A percentile compares a stretch with the other conserved stretches of the same genome.
Conservation (phyloP, 2,113 vertebrate genomes). For the Panthera tigris region DNA sequence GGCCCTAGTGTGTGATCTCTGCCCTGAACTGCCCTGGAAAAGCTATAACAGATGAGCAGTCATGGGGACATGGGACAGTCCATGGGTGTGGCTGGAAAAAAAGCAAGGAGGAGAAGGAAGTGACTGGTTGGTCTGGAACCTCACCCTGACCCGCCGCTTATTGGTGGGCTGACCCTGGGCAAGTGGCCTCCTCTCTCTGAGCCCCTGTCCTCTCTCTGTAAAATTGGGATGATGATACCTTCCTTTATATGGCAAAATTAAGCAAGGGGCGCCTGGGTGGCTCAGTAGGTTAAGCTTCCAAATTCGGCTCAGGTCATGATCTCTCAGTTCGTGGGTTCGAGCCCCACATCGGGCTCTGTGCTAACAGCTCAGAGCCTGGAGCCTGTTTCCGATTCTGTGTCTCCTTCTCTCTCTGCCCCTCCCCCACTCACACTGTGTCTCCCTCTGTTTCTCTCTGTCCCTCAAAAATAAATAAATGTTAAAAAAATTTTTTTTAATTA, state of each 20-base stretch:
- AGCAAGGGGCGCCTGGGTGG: not conserved
- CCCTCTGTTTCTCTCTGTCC: too few species aligned
- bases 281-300: too few species aligned
- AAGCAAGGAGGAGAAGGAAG: accelerated
- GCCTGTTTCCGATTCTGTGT: too few species aligned
- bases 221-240: not conserved
- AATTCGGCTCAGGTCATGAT: too few species aligned
- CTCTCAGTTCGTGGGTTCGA: too few species aligned
- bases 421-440: too few species aligned
- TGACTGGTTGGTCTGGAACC: not conserved
- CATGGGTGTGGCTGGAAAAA: accelerated
- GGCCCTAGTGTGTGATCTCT: not conserved
- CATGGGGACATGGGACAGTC: accelerated
- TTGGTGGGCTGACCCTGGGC: not conserved
- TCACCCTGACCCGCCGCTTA: accelerated
- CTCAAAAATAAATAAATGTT: too few species aligned
- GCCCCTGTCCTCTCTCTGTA: not conserved
- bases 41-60: accelerated
- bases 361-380: too few species aligned
- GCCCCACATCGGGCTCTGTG: too few species aligned
- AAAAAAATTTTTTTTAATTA: too few species aligned
- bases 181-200: not conserved
- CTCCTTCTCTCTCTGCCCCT: too few species aligned
- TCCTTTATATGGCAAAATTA: not conserved
- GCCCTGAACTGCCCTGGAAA: accelerated